Evolutionary conservation across 92 coral and sea anemone species (phyloP), one percentile per base, ranked within the genome.

Genomic region (Isaurus tuberculatus): DNA sequence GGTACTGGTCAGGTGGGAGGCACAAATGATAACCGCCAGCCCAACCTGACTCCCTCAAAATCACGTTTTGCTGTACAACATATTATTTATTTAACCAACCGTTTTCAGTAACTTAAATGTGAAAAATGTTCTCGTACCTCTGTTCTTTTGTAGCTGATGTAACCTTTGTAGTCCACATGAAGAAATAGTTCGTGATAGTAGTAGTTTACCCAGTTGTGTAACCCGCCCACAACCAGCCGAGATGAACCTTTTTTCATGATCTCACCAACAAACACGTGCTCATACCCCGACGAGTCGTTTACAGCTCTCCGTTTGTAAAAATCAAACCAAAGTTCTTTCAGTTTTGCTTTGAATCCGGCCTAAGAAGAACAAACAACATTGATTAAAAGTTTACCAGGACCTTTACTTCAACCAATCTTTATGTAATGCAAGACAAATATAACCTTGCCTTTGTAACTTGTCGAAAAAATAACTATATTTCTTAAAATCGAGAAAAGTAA

Each of bases 131-230:
- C 7, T 17, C 73, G 23, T 29, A 86, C 89, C 86, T 79, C 86
- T 34, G 23, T 79, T 26, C 27, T 30, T 44, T 29, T 53, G 58
- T 31, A 14, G 8, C 15, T 3, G 30, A 79, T 65, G 27, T 30
- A 79, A 2, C 89, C 89, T 2, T 60, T 17, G 79, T 86, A 86
- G 27, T 86, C 26, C 0, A 48, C 86, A 3, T 40, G 17, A 32
- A 63, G 15, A 10, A 44, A 29, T 60, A 25, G 30, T 30, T 86
- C 89, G 72, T 49, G 48, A 67, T 57, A 85, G 69, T 68, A 86
- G 28, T 32, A 86, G 57, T 68, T 70, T 0, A 86, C 43, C 89
- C 89, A 86, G 72, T 71, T 86, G 60, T 86, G 89, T 30, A 71
- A 34, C 5, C 89, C 89, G 11, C 86, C 79, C 15, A 80, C 86